Evolutionary conservation across 2,797 vertebrate species (phyloP), one percentile per base, ranked within the genome.

Genomic region (Microhierax caerulescens): DNA sequence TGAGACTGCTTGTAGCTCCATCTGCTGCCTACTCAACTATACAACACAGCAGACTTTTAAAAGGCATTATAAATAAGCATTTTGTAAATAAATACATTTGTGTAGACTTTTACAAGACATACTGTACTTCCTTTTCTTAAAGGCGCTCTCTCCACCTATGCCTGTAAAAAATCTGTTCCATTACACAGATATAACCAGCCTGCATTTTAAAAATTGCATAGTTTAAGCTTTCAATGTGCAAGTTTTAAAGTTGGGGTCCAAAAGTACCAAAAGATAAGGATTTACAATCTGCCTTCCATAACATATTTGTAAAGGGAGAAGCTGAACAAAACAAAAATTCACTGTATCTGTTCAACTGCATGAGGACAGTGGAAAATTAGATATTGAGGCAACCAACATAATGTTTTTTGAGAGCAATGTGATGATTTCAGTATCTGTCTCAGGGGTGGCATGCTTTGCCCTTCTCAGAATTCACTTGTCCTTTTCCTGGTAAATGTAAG

Each of bases 311-410:
- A n/a, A 84, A 74, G 60, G 36, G 12, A 74, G 36, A 67, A 89
- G 21, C 15, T 64, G 27, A 56, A 34, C 14, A 61, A 59, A 83
- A 18, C 4, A 79, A 56, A 87, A 81, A 64, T 25, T 34, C 6
- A n/a, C 2, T 74, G 0, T 34, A 20, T 56, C 19, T 65, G 4
- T 24, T 80, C 27, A 61, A 21, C 6, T 47, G 19, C 1, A 1
- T 3, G 6, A 76, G 13, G 18, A 34, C 28, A 81, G 30, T 3
- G 3, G n/a, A 69, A 76, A 86, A 50, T 21, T 4, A 36, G 37
- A 20, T 25, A 5, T 11, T 37, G 18, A 48, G 36, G 22, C 16
- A 63, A 28, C 14, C 53, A 81, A 39, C 20, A 17, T 20, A 34
- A 23, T 17, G 22, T 2, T 57, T 72, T 77, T 47, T 36, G 48